Conservation (phyloP, 2,888 invertebrate species). For the Sarcophaga subvicina region DNA sequence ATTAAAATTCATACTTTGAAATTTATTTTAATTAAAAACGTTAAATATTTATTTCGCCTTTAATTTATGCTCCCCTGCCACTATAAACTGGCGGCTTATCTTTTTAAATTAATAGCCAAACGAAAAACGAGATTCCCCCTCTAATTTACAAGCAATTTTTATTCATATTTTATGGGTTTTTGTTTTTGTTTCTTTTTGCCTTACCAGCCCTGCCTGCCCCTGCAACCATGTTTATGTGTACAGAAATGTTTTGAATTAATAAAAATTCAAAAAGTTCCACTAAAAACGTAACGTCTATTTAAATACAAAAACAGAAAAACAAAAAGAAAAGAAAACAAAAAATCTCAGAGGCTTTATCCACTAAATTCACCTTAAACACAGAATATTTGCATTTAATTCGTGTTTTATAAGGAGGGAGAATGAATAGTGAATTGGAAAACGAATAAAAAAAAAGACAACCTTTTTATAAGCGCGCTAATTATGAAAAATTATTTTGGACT, state of each 20-base stretch:
- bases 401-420: not conserved
- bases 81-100: not conserved
- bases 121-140: not conserved
- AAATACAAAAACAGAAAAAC: not conserved
- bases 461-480: slow-evolving; percentile 52
- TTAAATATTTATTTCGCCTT: not conserved
- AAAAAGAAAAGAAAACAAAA: not conserved
- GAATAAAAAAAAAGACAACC: not conserved
- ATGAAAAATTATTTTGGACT: slow-evolving; percentile 44
- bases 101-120: not conserved
- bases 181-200: no score
- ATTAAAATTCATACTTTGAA: not conserved
- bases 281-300: slow-evolving; percentile 17
- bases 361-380: slow-evolving; percentile 28
- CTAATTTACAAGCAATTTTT: not conserved
- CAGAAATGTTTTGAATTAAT: not conserved
- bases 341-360: slow-evolving; percentile 27
- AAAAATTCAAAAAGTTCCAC: slow-evolving; percentile 10
- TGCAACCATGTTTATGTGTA: no score
- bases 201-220: no score
- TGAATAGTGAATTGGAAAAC: not conserved
- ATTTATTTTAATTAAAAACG: not conserved
- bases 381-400: slow-evolving; percentile 44
- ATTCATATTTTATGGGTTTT: not conserved
- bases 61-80: not conserved